Evolutionary conservation across 2,888 invertebrate species (phyloP).

Genomic region (Apeira syringaria): DNA sequence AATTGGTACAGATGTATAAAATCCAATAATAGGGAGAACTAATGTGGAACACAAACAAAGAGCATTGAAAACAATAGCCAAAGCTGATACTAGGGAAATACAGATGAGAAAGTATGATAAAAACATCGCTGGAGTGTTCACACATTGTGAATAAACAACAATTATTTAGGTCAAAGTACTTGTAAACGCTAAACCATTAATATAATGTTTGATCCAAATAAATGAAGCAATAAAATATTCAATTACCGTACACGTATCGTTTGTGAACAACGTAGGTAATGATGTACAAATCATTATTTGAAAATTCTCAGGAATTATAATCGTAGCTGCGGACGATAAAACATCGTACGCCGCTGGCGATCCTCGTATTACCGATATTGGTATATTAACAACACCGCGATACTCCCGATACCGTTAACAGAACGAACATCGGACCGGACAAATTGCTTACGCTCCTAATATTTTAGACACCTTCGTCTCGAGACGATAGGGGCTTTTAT

Average conservation of each 20-base stretch:
- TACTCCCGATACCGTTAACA: slow-evolving; percentile 62
- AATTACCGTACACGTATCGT: slow-evolving; percentile 6
- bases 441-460: slow-evolving; percentile 81
- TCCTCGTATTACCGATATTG: slow-evolving; percentile 43
- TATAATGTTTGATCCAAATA: slow-evolving; percentile 6
- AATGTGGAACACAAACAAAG: slow-evolving; percentile 38
- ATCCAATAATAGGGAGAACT: slow-evolving; percentile 32
- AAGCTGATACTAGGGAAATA: slow-evolving; percentile 40
- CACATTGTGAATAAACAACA: slow-evolving; percentile 24
- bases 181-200: slow-evolving; percentile 3
- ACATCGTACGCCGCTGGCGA: slow-evolving; percentile 41
- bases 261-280: slow-evolving; percentile 26
- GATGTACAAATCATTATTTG: slow-evolving; percentile 28
- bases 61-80: slow-evolving; percentile 40
- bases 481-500: slow-evolving; percentile 65
- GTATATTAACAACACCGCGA: slow-evolving; percentile 39
- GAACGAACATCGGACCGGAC: slow-evolving; percentile 75
- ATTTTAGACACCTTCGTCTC: slow-evolving; percentile 72
- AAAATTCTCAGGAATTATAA: slow-evolving; percentile 31
- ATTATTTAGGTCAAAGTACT: slow-evolving; percentile 5
- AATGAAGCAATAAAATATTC: slow-evolving; percentile 16
- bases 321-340: slow-evolving; percentile 34
- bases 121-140: slow-evolving; percentile 29
- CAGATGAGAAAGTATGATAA: slow-evolving; percentile 41
- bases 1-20: slow-evolving; percentile 23